These are phyloP conservation scores for Aplocera efformata DNA, from an alignment of 2,888 invertebrate species.

Conservation along the genomic window DNA sequence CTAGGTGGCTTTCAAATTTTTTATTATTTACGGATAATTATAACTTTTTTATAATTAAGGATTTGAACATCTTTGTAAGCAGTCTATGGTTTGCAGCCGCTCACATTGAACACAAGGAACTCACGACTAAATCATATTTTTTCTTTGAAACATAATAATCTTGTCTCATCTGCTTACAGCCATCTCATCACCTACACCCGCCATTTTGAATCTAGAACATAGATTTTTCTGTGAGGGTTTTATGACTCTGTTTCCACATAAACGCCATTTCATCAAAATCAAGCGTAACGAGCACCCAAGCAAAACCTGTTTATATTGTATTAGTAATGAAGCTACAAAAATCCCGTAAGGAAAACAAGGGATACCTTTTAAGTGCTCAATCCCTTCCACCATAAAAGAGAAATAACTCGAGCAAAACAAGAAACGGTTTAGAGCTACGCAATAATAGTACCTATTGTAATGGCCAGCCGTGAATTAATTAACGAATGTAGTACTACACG, in stretches of 20 bases:
- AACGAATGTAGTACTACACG: constrained; percentile 52
- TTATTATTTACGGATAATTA: too few species aligned
- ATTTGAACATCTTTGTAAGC: too few species aligned
- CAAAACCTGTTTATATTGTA: constrained; percentile 23
- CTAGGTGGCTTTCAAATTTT: too few species aligned
- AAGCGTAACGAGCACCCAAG: constrained; percentile 23
- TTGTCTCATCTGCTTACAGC: too few species aligned
- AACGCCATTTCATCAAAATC: constrained; percentile 9
- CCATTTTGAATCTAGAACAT: too few species aligned
- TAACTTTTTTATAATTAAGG: too few species aligned
- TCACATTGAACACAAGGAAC: too few species aligned
- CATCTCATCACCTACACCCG: too few species aligned
- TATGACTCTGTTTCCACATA: background rate
- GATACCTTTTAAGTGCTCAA: constrained; percentile 41
- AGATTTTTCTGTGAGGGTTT: too few species aligned
- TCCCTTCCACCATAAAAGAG: constrained; percentile 41
- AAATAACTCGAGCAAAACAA: constrained; percentile 46
- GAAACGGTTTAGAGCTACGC: constrained; percentile 46
- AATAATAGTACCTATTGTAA: constrained; percentile 59
- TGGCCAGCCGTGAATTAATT: constrained; percentile 69
- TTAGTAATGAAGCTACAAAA: constrained; percentile 32
- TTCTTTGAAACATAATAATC: too few species aligned
- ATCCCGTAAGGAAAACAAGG: constrained; percentile 29
- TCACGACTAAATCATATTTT: too few species aligned
- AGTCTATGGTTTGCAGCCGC: too few species aligned